Evolutionary conservation across 2,113 vertebrate genomes (phyloP), one percentile per base, ranked within the genome.

Genomic region (Psittacara wagleri): DNA sequence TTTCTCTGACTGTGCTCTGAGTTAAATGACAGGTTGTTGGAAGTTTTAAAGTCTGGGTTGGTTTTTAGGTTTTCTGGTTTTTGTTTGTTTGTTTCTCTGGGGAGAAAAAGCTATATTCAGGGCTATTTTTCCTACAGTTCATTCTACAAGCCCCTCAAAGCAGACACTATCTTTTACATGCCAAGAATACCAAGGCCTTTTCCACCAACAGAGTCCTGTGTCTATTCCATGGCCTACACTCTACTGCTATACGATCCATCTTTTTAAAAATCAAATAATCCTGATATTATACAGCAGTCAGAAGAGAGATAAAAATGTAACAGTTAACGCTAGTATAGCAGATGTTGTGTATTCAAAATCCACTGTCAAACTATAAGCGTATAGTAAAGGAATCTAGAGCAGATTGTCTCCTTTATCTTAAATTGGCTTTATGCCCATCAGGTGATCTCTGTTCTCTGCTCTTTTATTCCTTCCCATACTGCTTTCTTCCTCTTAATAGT

Each of bases 351-450:
- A 54, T 66, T 86, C 69, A 77, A 54, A 90, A 31, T 81, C 31
- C 49, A 70, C n/a, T 0, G 0, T 41, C 75, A 46, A 90, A 74
- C 39, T 61, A 11, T 23, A 92, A 77, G 29, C 0, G 0, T 62
- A 69, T 73, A 57, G 51, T 64, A 79, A 76, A 82, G 25, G 13
- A 81, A 88, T 61, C 54, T 79, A 72, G 77, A 81, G 28, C 68
- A 83, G 80, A 80, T 81, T 91, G 66, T 41, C 75, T 93, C 80
- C 54, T 69, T 67, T 85, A n/a, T 72, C 51, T 88, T 84, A 91
- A 92, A 83, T 86, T 81, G 78, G 48, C 35, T 82, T 6, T 63
- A 37, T 61, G 49, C 41, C 24, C 82, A 57, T 83, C 74, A 59
- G 41, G 41, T 66, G 49, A 82, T 85, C 62, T 76, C 57, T 89